phyloP scores from a whole-genome alignment of 2,113 vertebrate species.

The Axis porcinus region DNA sequence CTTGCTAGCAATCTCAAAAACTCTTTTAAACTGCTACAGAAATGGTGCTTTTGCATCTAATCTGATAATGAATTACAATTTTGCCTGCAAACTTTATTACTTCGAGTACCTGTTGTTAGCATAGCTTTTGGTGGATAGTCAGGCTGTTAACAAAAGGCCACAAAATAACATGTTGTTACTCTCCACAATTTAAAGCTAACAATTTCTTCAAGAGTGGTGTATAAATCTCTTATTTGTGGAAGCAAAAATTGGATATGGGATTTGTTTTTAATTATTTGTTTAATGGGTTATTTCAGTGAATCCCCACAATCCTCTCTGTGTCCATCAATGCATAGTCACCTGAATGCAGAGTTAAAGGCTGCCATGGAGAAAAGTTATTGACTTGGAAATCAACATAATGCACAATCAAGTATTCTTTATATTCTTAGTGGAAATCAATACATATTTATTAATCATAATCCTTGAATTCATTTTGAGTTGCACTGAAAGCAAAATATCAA shows the following conservation, averaged over 20 bases:
- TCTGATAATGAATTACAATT: background rate
- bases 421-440: background rate
- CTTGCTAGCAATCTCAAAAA: background rate
- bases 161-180: background rate
- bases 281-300: background rate
- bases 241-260: background rate
- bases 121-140: background rate
- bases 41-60: background rate
- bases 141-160: background rate
- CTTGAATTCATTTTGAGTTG: background rate
- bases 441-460: background rate
- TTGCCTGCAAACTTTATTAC: background rate
- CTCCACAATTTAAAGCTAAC: background rate
- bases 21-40: background rate
- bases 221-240: background rate
- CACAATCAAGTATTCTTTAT: background rate
- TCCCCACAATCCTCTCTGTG: background rate
- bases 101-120: background rate
- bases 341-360: background rate
- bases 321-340: background rate
- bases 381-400: background rate
- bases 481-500: background rate
- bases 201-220: background rate
- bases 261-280: constrained; percentile 20
- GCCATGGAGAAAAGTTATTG: background rate